Base-by-base conservation (phyloP, 1,140 invertebrate species). In the Listronotus oregonensis region DNA sequence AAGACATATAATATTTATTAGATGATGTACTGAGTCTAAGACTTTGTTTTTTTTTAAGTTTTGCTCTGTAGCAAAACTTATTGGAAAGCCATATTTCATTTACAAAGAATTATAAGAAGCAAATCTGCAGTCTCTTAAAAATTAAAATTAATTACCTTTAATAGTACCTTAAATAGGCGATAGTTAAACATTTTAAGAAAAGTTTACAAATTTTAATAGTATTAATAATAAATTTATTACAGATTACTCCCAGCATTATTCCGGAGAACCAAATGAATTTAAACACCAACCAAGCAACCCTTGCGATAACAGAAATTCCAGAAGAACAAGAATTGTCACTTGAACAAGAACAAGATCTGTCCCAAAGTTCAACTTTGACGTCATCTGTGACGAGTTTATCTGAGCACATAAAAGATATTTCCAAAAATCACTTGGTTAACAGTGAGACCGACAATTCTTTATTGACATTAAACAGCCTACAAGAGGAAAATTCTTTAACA, bases 141-240 rank as follows among this genome's bases (percentile, higher is more conserved):
- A n/a, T n/a, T n/a, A n/a, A n/a, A n/a, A n/a, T n/a, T n/a, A n/a
- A n/a, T n/a, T n/a, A n/a, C n/a, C n/a, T n/a, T n/a, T n/a, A n/a
- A n/a, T n/a, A n/a, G n/a, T n/a, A n/a, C n/a, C n/a, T n/a, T n/a
- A n/a, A n/a, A n/a, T n/a, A n/a, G n/a, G n/a, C n/a, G n/a, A n/a
- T n/a, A n/a, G n/a, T n/a, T n/a, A n/a, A n/a, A n/a, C n/a, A n/a
- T n/a, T n/a, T n/a, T n/a, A n/a, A n/a, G n/a, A n/a, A n/a, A n/a
- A n/a, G n/a, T n/a, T n/a, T n/a, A n/a, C n/a, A n/a, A n/a, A n/a
- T n/a, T 27, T 50, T 12, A 50, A n/a, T 50, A 2, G 1, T 50
- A 50, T 17, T 17, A 47, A 47, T 15, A 47, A 17, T 7, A 50
- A 15, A 50, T 31, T 50, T 50, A 46, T 57, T 46, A 43, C 27